A percentile compares a stretch with the other conserved stretches of the same genome.
Conservation (phyloP, 2,113 vertebrate genomes). For the Crypturellus undulatus region DNA sequence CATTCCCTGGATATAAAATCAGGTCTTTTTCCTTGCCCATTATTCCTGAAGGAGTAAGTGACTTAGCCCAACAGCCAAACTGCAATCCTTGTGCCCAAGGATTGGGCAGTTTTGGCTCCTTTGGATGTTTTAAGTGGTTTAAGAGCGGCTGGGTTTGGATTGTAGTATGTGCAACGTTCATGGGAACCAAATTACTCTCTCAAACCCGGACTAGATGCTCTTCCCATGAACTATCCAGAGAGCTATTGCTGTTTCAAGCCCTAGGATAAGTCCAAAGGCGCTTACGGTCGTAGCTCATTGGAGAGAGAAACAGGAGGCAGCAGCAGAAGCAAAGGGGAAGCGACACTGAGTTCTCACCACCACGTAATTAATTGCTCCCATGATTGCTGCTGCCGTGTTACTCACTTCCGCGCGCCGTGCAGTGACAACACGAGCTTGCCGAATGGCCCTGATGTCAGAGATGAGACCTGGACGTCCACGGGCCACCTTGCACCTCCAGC, state of each 20-base stretch:
- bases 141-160: background rate
- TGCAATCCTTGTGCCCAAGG: background rate
- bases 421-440: background rate
- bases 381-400: background rate
- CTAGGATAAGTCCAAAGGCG: background rate
- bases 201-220: background rate
- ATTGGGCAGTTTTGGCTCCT: background rate
- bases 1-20: conserved; percentile 28
- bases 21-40: background rate
- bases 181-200: background rate
- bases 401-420: background rate
- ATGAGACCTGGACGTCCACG: background rate
- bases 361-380: background rate
- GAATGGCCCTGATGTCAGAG: background rate
- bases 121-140: background rate
- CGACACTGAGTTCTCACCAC: background rate
- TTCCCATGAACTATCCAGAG: background rate
- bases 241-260: background rate
- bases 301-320: background rate
- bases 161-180: fast-evolving
- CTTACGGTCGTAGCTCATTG: background rate
- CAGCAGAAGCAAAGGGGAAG: background rate
- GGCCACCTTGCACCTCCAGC: background rate
- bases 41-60: background rate
- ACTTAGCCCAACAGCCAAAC: background rate